Evolutionary conservation across 2,888 invertebrate genomes (phyloP).

Genomic region (Frankliniella intonsa): DNA sequence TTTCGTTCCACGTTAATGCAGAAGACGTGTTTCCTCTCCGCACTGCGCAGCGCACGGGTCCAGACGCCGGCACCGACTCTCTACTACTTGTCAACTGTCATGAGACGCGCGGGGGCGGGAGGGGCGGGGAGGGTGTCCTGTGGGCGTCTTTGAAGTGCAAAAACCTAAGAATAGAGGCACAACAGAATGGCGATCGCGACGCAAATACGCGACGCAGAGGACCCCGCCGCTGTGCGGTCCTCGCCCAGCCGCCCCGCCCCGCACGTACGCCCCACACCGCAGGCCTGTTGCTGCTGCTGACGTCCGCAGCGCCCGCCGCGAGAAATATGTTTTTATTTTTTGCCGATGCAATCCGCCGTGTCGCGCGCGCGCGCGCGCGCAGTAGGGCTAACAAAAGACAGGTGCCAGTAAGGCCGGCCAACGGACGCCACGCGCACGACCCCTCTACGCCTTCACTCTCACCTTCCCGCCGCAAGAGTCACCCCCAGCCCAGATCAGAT

Average conservation of each 20-base stretch:
- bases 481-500: too few relatives aligned
- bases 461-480: too few relatives aligned
- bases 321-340: conserved; percentile 1
- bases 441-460: too few relatives aligned
- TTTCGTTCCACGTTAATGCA: too few relatives aligned
- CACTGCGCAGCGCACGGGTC: too few relatives aligned
- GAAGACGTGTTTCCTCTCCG: too few relatives aligned
- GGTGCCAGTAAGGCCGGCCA: neutral
- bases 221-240: too few relatives aligned
- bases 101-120: neutral
- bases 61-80: too few relatives aligned
- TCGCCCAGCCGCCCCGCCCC: too few relatives aligned
- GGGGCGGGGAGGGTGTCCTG: neutral
- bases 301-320: neutral
- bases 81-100: neutral
- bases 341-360: neutral
- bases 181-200: conserved; percentile 10
- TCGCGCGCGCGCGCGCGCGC: neutral
- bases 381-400: neutral
- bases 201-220: neutral
- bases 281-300: too few relatives aligned
- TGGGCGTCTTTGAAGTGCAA: neutral
- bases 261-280: too few relatives aligned
- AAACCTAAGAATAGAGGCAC: conserved; percentile 4
- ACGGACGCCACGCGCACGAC: neutral